phyloP scores from a whole-genome alignment of 1,140 invertebrate genomes.

The Bradysia coprophila region DNA sequence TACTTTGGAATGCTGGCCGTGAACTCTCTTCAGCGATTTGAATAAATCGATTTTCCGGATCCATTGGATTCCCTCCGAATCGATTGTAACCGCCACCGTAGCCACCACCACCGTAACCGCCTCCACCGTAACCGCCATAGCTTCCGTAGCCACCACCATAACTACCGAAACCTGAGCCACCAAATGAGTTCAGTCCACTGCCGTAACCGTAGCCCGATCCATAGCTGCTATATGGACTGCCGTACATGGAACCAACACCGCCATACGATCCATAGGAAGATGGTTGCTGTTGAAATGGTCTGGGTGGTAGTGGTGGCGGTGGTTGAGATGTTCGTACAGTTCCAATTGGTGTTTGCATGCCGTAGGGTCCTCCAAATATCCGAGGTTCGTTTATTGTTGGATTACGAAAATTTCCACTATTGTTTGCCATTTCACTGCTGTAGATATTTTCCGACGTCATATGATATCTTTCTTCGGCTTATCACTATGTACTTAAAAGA shows the following conservation, averaged over 20 bases:
- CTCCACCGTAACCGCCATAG: conserved; percentile 18
- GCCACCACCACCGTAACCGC: conserved; percentile 13
- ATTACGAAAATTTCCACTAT: conserved; percentile 2
- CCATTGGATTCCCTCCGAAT: conserved; percentile 25
- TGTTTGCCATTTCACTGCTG: conserved; percentile 3
- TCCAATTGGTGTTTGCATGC: conserved; percentile 2
- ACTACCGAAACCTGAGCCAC: no score
- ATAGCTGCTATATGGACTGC: conserved; percentile 11
- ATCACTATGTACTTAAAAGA: no score
- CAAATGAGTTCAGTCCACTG: conserved; percentile 14
- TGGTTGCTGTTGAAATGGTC: conserved; percentile 4
- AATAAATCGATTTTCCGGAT: conserved; percentile 41
- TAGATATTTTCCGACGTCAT: no score
- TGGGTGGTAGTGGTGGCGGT: conserved; percentile 9
- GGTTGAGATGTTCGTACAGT: neutral
- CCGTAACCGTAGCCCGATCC: conserved; percentile 11
- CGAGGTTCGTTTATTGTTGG: conserved; percentile 1
- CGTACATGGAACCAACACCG: conserved; percentile 16
- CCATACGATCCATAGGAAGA: conserved; percentile 11
- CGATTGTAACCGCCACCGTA: conserved; percentile 23
- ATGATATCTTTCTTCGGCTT: no score
- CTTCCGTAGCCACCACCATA: conserved; percentile 14
- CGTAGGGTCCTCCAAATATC: neutral
- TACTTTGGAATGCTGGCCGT: conserved; percentile 79
- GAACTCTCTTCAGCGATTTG: conserved; percentile 81